Percentiles rank a stretch among this genome's conserved stretches.
Conservation (phyloP, 1,140 invertebrate genomes). For the Sinonovacula constricta region DNA sequence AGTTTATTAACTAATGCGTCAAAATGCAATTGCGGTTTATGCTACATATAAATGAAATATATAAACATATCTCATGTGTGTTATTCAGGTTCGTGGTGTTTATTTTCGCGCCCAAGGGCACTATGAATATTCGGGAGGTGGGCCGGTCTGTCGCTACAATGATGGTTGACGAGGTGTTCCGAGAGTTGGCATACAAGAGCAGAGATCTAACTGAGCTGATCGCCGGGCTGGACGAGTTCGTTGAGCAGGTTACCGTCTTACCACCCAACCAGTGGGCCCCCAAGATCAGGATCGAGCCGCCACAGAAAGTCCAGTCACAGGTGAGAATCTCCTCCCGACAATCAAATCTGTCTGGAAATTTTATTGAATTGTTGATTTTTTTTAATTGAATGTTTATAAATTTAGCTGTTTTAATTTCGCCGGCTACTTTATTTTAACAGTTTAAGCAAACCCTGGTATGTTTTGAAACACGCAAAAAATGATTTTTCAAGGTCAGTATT, state of each 20-base stretch:
- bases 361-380: no score
- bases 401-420: neutral
- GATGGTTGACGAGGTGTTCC: slow-evolving; percentile 96
- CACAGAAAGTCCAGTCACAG: slow-evolving; percentile 68
- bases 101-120: slow-evolving; percentile 90
- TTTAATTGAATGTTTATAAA: no score
- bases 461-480: no score
- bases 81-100: slow-evolving; percentile 86
- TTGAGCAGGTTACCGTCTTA: slow-evolving; percentile 95
- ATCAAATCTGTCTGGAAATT: neutral
- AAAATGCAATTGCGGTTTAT: no score
- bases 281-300: slow-evolving; percentile 73
- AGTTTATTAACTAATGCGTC: no score
- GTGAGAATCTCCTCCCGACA: slow-evolving; percentile 37
- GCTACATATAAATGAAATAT: no score
- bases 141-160: slow-evolving; percentile 96
- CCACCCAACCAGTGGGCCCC: slow-evolving; percentile 91
- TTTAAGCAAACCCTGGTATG: neutral
- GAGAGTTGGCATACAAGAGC: slow-evolving; percentile 94
- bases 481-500: no score
- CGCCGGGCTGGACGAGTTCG: slow-evolving; percentile 95
- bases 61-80: no score
- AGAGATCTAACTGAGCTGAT: slow-evolving; percentile 89
- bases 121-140: slow-evolving; percentile 89
- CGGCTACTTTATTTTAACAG: neutral